These are phyloP conservation scores for Nymphalis urticae DNA, from an alignment of 2,888 invertebrate species.

Conservation along the genomic window DNA sequence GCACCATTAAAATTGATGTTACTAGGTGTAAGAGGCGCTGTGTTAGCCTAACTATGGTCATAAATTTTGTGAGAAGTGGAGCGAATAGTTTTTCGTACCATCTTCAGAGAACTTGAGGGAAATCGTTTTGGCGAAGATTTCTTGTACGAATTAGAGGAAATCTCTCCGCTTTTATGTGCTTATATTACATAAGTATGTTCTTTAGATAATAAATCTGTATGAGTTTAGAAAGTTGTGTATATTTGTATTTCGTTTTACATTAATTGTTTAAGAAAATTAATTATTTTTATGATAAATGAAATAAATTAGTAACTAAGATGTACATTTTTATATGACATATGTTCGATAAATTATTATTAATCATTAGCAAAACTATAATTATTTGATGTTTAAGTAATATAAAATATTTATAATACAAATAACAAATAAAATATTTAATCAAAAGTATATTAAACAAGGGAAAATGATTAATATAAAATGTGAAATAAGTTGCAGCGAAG, in stretches of 20 bases:
- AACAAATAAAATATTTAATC: background rate
- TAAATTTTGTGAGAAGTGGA: conserved; percentile 29
- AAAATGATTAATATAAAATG: conserved; percentile 6
- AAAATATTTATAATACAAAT: background rate
- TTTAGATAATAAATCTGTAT: background rate
- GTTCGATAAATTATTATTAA: no score
- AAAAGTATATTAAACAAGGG: background rate
- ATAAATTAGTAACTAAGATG: no score
- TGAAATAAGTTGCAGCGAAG: conserved; percentile 29
- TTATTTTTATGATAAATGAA: no score
- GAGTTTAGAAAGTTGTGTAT: background rate
- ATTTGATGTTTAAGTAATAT: no score
- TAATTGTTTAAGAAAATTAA: no score
- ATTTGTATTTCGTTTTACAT: background rate
- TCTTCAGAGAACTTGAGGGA: conserved; percentile 19
- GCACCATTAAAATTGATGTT: conserved; percentile 15
- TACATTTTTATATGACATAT: no score
- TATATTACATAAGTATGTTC: background rate
- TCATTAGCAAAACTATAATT: no score
- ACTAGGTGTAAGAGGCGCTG: conserved; percentile 21
- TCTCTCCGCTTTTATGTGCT: conserved; percentile 6
- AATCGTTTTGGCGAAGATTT: conserved; percentile 17
- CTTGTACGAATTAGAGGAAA: conserved; percentile 27
- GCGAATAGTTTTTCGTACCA: conserved; percentile 31
- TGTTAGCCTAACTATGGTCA: conserved; percentile 29